Evolutionary conservation across 2,888 invertebrate genomes (phyloP).

Genomic region (Apamea monoglypha): DNA sequence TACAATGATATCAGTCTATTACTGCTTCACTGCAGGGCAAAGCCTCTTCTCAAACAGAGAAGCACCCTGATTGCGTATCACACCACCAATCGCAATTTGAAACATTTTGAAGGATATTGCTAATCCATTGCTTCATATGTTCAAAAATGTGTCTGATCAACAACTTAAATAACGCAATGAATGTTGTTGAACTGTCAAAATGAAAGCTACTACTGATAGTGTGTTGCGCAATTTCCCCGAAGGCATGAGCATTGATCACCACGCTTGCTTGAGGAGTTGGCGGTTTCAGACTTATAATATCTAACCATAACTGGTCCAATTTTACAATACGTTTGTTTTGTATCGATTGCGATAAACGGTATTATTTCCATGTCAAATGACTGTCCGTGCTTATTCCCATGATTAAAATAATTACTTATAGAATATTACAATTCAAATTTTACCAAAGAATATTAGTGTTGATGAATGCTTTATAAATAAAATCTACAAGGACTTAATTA

Average conservation of each 20-base stretch:
- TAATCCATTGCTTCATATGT: too few species aligned
- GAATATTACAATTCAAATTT: conserved; percentile 21
- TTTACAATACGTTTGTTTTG: neutral
- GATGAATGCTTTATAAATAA: conserved; percentile 28
- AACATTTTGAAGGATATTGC: too few species aligned
- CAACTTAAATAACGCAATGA: too few species aligned
- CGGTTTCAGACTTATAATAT: neutral
- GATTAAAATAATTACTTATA: conserved; percentile 19
- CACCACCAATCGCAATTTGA: too few species aligned
- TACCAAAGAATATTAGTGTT: conserved; percentile 33
- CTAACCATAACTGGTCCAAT: neutral
- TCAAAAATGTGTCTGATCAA: too few species aligned
- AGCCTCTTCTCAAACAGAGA: neutral
- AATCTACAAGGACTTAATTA: conserved; percentile 46
- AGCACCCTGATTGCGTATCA: neutral
- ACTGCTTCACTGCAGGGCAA: neutral
- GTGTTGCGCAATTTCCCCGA: too few species aligned
- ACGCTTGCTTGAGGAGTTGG: too few species aligned
- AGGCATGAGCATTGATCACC: too few species aligned
- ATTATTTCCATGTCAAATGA: conserved; percentile 5
- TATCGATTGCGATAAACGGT: conserved; percentile 46
- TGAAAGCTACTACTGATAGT: too few species aligned
- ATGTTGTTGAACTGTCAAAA: too few species aligned
- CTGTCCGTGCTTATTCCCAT: conserved; percentile 29
- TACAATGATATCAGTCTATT: neutral